Evolutionary conservation across 2,113 vertebrate genomes (phyloP), one percentile per base, ranked within the genome.

Genomic region (Astatoreochromis straeleni): DNA sequence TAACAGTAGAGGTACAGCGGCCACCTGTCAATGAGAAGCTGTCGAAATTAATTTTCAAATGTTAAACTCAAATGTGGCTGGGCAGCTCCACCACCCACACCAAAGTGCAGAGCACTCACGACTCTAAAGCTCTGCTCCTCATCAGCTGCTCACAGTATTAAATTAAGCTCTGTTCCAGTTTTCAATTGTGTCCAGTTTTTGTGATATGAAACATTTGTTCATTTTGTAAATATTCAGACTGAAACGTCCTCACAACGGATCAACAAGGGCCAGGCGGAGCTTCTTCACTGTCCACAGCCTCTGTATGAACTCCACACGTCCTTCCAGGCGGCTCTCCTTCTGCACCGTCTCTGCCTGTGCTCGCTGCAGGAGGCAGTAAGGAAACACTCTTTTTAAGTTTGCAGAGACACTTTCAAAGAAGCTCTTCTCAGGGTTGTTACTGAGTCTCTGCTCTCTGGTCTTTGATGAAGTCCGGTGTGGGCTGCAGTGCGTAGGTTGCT

Each of bases 391-490:
- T 31, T 55, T 55, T 1, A 29, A 21, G 9, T 29, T 83, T 7
- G 12, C 24, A 14, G 29, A 70, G 31, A 40, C 2, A 2, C 29
- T 47, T 31, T 88, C 54, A 79, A 68, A 81, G 55, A 73, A 83
- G 83, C 53, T 14, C 49, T 78, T 26, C 35, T 45, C 13, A 0
- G 12, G 49, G 60, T 63, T 9, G 60, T 26, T 16, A 8, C 26
- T 81, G 49, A 86, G 14, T 82, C 84, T 51, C 3, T 21, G 70
- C 80, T 29, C 40, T 83, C 13, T 5, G 3, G 2, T n/a, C 58
- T 86, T 45, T 85, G 84, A 58, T 79, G 54, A 54, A 82, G 78
- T 33, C 33, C 6, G 2, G 35, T 80, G 85, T 80, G 38, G 80
- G 53, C 86, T 83, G 81, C 78, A 26, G 35, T 11, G 24, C 7